Percentiles rank a stretch among this genome's conserved stretches.
Conservation (phyloP, 2,888 invertebrate genomes). For the Ormyrus labotus region DNA sequence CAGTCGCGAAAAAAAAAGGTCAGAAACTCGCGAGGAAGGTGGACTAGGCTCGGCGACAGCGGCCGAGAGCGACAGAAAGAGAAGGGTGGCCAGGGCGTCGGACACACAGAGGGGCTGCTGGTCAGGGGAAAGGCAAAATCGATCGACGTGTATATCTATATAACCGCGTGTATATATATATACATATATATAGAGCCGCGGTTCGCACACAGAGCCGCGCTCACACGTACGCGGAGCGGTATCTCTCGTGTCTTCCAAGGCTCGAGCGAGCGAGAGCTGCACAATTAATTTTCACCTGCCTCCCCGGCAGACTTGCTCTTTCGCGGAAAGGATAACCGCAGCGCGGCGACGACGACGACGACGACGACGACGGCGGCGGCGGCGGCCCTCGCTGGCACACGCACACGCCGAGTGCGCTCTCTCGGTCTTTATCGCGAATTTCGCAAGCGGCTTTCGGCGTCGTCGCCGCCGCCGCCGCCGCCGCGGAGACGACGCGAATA, state of each 20-base stretch:
- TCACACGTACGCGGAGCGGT: not conserved
- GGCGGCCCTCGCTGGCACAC: not conserved
- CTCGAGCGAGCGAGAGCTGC: conserved; percentile 4
- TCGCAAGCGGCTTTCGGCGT: conserved; percentile 19
- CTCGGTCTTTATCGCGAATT: conserved; percentile 36
- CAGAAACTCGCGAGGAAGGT: conserved; percentile 26
- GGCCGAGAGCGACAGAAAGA: conserved; percentile 2
- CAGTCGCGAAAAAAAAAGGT: conserved; percentile 39
- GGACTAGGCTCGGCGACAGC: not conserved
- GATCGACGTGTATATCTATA: conserved; percentile 25
- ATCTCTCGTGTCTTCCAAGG: not conserved
- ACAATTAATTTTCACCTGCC: conserved; percentile 52
- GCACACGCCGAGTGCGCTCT: not conserved
- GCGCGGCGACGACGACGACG: not conserved
- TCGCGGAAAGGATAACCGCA: conserved; percentile 47
- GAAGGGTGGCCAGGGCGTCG: conserved; percentile 7
- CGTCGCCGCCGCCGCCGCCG: not conserved
- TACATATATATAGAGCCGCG: not conserved
- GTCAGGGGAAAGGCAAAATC: conserved; percentile 44
- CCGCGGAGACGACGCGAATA: conserved; percentile 10
- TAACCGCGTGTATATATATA: not conserved
- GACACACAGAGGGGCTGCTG: conserved; percentile 8
- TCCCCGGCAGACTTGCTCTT: conserved; percentile 10
- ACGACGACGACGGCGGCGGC: not conserved
- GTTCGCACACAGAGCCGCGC: not conserved